A percentile compares a stretch with the other conserved stretches of the same genome.
Conservation (phyloP, 2,797 vertebrate genomes). For the Poecile montanus region DNA sequence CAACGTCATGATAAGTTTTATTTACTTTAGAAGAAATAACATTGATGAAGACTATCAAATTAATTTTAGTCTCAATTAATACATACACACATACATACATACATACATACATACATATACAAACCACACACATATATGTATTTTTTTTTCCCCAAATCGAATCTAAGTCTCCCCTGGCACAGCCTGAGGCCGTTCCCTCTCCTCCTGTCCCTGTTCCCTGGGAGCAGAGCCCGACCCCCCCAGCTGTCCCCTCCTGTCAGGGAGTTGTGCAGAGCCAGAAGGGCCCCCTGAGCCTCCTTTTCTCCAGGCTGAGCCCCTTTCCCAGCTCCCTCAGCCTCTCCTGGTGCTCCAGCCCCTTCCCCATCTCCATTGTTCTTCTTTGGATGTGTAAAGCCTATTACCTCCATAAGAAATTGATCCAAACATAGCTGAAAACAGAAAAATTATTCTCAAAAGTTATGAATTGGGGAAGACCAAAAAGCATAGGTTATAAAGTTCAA, state of each 20-base stretch:
- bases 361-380: background rate
- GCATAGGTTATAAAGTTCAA: background rate
- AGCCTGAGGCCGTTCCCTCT: rapidly evolving
- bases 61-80: background rate
- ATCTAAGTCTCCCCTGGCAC: background rate
- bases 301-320: background rate
- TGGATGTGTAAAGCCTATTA: background rate
- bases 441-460: background rate
- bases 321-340: background rate
- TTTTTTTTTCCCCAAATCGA: background rate
- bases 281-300: background rate
- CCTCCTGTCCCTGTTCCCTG: too few species aligned
- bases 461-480: background rate
- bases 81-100: too few species aligned
- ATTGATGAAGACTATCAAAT: background rate
- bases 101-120: too few species aligned
- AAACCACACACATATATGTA: background rate
- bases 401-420: background rate
- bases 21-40: background rate
- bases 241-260: background rate
- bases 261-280: background rate
- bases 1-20: background rate
- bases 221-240: rapidly evolving
- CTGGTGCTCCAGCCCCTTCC: background rate
- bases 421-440: background rate